Evolutionary conservation across 1,140 invertebrate species (phyloP).

Genomic region (Zaprionus vittiger): DNA sequence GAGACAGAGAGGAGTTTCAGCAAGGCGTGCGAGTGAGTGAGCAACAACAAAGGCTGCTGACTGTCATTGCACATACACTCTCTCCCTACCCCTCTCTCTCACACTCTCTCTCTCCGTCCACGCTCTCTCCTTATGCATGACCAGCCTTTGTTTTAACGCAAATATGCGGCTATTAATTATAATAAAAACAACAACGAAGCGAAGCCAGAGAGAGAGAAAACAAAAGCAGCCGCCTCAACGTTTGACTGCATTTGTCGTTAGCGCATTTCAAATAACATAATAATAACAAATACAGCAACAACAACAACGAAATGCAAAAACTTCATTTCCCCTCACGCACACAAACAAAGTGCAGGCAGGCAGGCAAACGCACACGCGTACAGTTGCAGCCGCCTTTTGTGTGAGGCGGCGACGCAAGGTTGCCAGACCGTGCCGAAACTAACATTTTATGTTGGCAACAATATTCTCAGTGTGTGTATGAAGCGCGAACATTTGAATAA

Average conservation of each 20-base stretch:
- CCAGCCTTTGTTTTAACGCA: constrained; percentile 69
- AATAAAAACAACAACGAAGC: constrained; percentile 60
- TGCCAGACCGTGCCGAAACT: constrained; percentile 61
- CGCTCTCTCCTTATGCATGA: constrained; percentile 35
- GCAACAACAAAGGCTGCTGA: constrained; percentile 69
- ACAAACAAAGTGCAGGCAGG: constrained; percentile 11
- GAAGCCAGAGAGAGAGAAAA: constrained; percentile 18
- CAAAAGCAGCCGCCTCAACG: constrained; percentile 38
- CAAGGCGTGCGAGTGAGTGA: constrained; percentile 59
- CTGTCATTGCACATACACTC: constrained; percentile 37
- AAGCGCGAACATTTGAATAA: constrained; percentile 53
- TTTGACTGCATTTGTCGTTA: constrained; percentile 55
- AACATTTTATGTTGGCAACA: constrained; percentile 54
- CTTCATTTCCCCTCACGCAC: constrained; percentile 61
- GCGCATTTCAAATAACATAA: constrained; percentile 41
- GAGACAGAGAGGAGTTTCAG: constrained; percentile 30
- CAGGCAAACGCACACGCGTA: constrained; percentile 44
- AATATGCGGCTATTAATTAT: constrained; percentile 83
- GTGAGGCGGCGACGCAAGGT: constrained; percentile 28
- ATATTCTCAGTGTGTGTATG: constrained; percentile 10
- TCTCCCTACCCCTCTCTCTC: background rate
- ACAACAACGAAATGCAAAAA: constrained; percentile 43
- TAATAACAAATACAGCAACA: background rate
- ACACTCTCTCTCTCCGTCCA: background rate
- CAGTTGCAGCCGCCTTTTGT: constrained; percentile 56